Evolutionary conservation across 1,140 invertebrate genomes (phyloP), one percentile per base, ranked within the genome.

Genomic region (Argopecten irradians): DNA sequence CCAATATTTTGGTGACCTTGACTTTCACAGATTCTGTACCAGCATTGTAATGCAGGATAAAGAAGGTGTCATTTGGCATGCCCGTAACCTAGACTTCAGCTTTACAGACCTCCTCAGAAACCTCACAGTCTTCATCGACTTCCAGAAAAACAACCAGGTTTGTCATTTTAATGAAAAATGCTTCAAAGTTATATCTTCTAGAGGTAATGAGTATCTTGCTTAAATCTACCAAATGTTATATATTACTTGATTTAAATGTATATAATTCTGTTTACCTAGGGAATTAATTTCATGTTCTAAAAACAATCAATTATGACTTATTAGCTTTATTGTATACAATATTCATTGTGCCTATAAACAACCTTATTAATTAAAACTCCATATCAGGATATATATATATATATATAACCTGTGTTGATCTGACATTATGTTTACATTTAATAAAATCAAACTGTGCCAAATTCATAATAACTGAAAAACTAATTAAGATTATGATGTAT

Each of bases 1-100:
- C 7, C 33, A 34, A n/a, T 8, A 7, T 33, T 82, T 5, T 22
- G 28, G 1, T 13, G 34, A 83, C 3, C 43, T 28, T 88, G 2
- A 71, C 22, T 5, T 43, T 41, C 89, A 7, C 89, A 94, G 94
- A 19, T 94, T 92, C 86, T 95, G 94, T 87, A 95, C 94, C 22
- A 94, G 94, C 86, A 94, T 95, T 36, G 92, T 95, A 19, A 93
- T 93, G 11, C 92, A 94, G 87, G 92, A 94, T 86, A 32, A 19
- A 13, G 92, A 92, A 35, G 92, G 94, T 22, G 82, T 89, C 28
- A 94, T 95, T n/a, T 93, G 93, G 91, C 94, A 95, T 87, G 93
- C 93, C 8, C 86, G 94, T 46, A 95, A 95, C 91, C 90, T 95
- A 28, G 94, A 95, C 90, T 95, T 92, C 83, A 46, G 55, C 35